These are phyloP conservation scores for Amblyteles armatorius DNA, from an alignment of 2,888 invertebrate species.

Conservation along the genomic window DNA sequence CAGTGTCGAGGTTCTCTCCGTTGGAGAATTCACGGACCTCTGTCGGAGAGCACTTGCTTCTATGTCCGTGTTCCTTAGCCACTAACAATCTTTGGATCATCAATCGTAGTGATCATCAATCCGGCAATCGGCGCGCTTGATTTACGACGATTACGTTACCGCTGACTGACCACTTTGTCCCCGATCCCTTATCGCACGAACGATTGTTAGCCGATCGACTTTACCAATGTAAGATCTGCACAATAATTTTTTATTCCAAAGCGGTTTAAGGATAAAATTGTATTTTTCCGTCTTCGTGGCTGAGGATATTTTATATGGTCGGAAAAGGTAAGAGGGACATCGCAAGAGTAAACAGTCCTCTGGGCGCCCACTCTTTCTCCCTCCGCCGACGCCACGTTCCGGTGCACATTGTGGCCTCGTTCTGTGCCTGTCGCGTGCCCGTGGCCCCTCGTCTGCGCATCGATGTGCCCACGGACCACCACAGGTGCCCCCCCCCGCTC, in stretches of 20 bases:
- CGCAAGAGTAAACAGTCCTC: too few relatives aligned
- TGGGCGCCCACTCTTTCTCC: too few relatives aligned
- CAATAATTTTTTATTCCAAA: neutral
- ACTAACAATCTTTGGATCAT: constrained; percentile 66
- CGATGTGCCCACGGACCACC: too few relatives aligned
- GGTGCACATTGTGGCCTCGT: too few relatives aligned
- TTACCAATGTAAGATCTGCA: neutral
- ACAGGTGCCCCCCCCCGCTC: too few relatives aligned
- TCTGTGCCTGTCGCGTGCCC: too few relatives aligned
- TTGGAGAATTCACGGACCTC: neutral
- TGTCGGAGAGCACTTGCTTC: constrained; percentile 25
- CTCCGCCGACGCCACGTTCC: too few relatives aligned
- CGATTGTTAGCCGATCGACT: constrained; percentile 25
- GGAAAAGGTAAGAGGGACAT: too few relatives aligned
- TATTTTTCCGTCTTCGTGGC: neutral
- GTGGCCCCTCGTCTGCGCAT: too few relatives aligned
- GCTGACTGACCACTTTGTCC: constrained; percentile 31
- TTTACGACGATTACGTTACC: constrained; percentile 55
- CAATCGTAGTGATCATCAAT: constrained; percentile 65
- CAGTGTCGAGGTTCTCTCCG: constrained; percentile 64
- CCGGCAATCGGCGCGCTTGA: constrained; percentile 51
- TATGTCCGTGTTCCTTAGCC: constrained; percentile 5
- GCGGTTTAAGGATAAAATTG: neutral
- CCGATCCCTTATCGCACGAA: constrained; percentile 20
- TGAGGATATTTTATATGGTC: neutral